phyloP scores from a whole-genome alignment of 2,113 vertebrate genomes.

The Ammospiza nelsoni region DNA sequence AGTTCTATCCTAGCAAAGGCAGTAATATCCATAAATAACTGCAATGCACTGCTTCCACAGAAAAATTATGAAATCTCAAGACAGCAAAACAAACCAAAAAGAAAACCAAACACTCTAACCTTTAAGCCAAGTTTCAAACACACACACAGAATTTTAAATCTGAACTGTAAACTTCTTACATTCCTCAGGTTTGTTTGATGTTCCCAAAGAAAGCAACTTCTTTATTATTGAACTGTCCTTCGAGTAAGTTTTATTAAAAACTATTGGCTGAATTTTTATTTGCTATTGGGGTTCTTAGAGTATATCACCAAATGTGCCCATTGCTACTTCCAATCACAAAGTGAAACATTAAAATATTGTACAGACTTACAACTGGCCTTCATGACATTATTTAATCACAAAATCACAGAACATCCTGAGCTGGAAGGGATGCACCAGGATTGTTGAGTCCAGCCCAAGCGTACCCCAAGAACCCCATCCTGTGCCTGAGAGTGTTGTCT shows the following conservation, averaged over 20 bases:
- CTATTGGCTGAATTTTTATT: neutral
- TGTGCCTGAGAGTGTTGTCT: neutral
- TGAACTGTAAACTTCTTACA: neutral
- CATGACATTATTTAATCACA: neutral
- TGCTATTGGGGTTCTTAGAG: neutral
- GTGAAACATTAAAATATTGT: neutral
- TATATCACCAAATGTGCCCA: neutral
- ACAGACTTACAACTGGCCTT: fast-evolving
- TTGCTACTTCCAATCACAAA: neutral
- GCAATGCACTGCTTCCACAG: neutral
- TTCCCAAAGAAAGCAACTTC: neutral
- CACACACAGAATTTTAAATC: neutral
- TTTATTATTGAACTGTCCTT: neutral
- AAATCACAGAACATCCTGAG: neutral
- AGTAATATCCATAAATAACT: neutral
- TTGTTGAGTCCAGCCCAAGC: neutral
- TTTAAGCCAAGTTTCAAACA: neutral
- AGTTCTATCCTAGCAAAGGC: neutral
- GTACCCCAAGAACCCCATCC: neutral
- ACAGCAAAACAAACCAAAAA: neutral
- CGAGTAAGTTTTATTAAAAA: neutral
- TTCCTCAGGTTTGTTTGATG: neutral
- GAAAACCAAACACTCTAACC: neutral
- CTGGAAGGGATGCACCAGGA: neutral
- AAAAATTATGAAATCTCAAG: neutral